Evolutionary conservation across 53 echinoderm and acorn worm species (phyloP), one percentile per base, ranked within the genome.

Genomic region (Echinometra lucunter): DNA sequence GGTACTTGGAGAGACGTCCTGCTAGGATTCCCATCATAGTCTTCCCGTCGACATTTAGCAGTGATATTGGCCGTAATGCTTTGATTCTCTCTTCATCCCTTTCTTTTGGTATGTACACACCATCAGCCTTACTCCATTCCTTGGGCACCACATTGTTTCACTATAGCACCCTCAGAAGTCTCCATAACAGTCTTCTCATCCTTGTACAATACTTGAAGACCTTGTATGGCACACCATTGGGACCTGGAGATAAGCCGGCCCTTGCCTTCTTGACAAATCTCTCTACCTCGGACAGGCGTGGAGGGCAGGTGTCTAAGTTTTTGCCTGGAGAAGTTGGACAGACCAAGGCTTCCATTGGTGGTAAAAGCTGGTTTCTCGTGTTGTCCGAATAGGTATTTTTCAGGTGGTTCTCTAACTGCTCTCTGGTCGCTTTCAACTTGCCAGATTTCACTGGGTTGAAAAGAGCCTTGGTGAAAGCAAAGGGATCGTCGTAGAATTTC

Each of bases 141-240:
- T 19, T 19, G 21, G 44, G 81, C 15, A 81, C 32, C 6, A 81
- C 81, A 15, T 44, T 81, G 42, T 40, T 81, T 15, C 44, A 15
- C 81, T 44, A 42, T 7, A 81, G 81, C 16, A 81, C 81, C 15
- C 40, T 44, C 40, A 81, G 21, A 44, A 81, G 81, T 5, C 44
- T 42, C 81, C 44, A 81, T 6, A 81, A 44, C 19, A 74, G 16
- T 34, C 21, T 81, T 18, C 40, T 44, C 13, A 81, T 13, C 44
- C 44, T 40, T 15, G 80, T 15, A 12, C 81, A 80, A 17, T 81
- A 44, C 42, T 42, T 81, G 3, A 81, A 81, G 44, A 81, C 44
- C 42, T 81, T 81, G 19, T 81, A 81, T 40, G 81, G 81, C 44
- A 81, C 81, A 40, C 81, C 81, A 81, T 81, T 44, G 19, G 44